Conservation (phyloP, 2,888 invertebrate genomes). For the Lysandra coridon region DNA sequence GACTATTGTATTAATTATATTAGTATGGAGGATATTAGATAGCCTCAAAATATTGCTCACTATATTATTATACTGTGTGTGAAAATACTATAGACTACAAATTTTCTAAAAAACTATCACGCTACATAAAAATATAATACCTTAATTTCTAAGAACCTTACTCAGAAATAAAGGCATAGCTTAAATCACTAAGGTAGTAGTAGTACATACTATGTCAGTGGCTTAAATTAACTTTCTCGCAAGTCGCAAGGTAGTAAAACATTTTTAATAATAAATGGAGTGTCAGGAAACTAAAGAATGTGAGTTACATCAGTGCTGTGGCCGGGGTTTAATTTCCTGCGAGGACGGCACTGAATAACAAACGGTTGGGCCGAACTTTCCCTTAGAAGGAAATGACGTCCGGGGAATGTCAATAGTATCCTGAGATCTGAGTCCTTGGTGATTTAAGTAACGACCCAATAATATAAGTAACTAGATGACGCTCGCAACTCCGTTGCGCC, state of each 20-base stretch:
- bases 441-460: too few relatives aligned
- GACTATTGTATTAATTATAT: too few relatives aligned
- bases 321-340: slow-evolving; percentile 36
- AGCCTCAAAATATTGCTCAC: too few relatives aligned
- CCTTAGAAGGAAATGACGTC: not conserved
- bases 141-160: not conserved
- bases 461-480: too few relatives aligned
- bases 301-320: slow-evolving; percentile 14
- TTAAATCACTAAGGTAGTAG: too few relatives aligned
- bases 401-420: not conserved
- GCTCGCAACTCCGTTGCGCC: too few relatives aligned
- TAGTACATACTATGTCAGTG: too few relatives aligned
- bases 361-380: slow-evolving; percentile 28
- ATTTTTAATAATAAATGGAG: slow-evolving; percentile 25
- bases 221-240: not conserved
- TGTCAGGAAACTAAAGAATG: slow-evolving; percentile 28
- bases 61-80: too few relatives aligned
- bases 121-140: not conserved
- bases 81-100: too few relatives aligned
- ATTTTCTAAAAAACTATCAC: not conserved
- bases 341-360: slow-evolving; percentile 34
- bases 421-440: not conserved
- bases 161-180: not conserved
- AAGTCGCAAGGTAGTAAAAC: not conserved
- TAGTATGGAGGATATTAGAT: too few relatives aligned